phyloP scores from a whole-genome alignment of 2,888 invertebrate genomes.

The Agrochola circellaris region DNA sequence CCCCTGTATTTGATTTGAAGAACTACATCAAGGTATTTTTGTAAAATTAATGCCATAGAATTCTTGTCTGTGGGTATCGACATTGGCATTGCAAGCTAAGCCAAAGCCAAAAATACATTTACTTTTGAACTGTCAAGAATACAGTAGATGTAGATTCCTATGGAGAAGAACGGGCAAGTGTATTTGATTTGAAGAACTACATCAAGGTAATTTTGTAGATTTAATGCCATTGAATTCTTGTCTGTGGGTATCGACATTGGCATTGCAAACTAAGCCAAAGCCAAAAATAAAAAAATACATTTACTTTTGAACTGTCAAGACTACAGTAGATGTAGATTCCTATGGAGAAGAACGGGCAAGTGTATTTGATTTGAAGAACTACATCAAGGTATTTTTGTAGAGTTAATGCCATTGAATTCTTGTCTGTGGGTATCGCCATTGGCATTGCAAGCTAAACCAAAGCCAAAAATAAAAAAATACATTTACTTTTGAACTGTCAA shows the following conservation, averaged over 20 bases:
- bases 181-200: no score
- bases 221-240: neutral
- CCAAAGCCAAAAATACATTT: neutral
- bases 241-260: neutral
- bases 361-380: no score
- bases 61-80: neutral
- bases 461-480: neutral
- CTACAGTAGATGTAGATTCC: no score
- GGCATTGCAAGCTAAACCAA: neutral
- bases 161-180: no score
- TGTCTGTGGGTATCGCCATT: neutral
- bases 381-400: neutral
- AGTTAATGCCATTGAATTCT: neutral
- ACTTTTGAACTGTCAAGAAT: no score
- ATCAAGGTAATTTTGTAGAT: neutral
- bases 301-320: no score
- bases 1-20: slow-evolving; percentile 11
- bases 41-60: neutral
- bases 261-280: neutral
- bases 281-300: neutral
- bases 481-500: no score
- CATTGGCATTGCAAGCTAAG: neutral
- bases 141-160: no score
- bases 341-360: no score
- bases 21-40: neutral